A percentile compares a stretch with the other conserved stretches of the same genome.
Evolutionary conservation across 2,888 invertebrate species (phyloP).

Genomic region (Danaus chrysippus): DNA sequence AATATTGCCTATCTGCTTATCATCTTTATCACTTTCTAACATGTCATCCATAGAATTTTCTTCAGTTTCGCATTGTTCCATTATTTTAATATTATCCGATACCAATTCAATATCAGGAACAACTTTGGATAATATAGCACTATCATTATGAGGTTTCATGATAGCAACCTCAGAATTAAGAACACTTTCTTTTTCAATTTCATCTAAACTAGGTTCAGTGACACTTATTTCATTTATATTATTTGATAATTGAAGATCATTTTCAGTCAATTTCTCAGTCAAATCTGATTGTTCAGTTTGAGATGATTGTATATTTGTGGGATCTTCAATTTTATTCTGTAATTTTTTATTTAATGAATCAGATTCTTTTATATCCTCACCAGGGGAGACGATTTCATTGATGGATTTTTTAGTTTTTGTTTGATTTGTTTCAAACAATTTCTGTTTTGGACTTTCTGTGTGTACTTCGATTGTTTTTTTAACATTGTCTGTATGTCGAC

Average conservation of each 20-base stretch:
- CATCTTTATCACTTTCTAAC: too few relatives aligned
- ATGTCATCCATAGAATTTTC: not conserved
- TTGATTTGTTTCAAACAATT: conserved; percentile 40
- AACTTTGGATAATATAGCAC: not conserved
- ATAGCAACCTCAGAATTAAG: conserved; percentile 8
- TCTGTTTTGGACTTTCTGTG: conserved; percentile 58
- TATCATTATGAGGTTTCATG: not conserved
- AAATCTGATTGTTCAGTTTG: not conserved
- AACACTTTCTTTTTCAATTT: conserved; percentile 8
- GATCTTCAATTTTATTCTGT: not conserved
- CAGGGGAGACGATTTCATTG: conserved; percentile 13
- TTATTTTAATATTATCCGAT: conserved; percentile 9
- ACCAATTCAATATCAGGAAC: too few relatives aligned
- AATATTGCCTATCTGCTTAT: too few relatives aligned
- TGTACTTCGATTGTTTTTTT: conserved; percentile 73
- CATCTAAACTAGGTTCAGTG: conserved; percentile 8
- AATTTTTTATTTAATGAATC: not conserved
- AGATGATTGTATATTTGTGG: not conserved
- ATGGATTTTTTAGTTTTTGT: conserved; percentile 31
- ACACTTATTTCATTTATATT: not conserved
- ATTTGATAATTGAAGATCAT: not conserved
- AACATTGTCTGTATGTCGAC: conserved; percentile 64
- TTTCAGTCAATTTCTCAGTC: conserved; percentile 6
- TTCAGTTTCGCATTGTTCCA: conserved; percentile 17
- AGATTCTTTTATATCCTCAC: not conserved